These are phyloP conservation scores for Drosophila quinaria DNA, from an alignment of 2,888 invertebrate species.

Conservation along the genomic window DNA sequence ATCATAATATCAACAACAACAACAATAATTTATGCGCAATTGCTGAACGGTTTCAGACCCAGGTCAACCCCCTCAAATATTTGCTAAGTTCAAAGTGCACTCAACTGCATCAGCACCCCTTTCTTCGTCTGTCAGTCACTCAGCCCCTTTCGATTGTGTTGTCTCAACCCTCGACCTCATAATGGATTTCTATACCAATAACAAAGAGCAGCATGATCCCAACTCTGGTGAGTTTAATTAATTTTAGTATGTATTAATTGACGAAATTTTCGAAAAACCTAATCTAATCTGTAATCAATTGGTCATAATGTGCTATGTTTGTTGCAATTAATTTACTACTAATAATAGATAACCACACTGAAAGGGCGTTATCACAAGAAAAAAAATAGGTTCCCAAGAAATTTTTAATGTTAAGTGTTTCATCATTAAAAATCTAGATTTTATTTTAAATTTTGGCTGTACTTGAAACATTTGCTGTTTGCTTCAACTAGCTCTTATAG, in stretches of 20 bases:
- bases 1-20: constrained; percentile 31
- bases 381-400: neutral
- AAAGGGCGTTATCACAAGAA: constrained; percentile 8
- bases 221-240: constrained; percentile 74
- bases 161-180: constrained; percentile 35
- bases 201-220: constrained; percentile 56
- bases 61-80: constrained; percentile 50
- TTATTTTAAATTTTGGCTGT: neutral
- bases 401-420: neutral
- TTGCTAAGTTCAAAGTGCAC: constrained; percentile 52
- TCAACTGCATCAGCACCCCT: constrained; percentile 43
- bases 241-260: constrained; percentile 34
- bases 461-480: neutral
- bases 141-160: constrained; percentile 11
- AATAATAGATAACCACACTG: constrained; percentile 4
- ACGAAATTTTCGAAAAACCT: constrained; percentile 10
- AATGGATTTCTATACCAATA: constrained; percentile 82
- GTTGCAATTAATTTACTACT: constrained; percentile 10
- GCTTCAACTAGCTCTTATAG: neutral
- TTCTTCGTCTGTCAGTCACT: constrained; percentile 2
- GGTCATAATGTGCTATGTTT: constrained; percentile 19
- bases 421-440: neutral
- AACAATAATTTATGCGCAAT: constrained; percentile 2
- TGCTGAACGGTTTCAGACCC: constrained; percentile 46
- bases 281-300: constrained; percentile 47